Conservation (phyloP, 2,113 vertebrate genomes). For the Isichthys henryi region DNA sequence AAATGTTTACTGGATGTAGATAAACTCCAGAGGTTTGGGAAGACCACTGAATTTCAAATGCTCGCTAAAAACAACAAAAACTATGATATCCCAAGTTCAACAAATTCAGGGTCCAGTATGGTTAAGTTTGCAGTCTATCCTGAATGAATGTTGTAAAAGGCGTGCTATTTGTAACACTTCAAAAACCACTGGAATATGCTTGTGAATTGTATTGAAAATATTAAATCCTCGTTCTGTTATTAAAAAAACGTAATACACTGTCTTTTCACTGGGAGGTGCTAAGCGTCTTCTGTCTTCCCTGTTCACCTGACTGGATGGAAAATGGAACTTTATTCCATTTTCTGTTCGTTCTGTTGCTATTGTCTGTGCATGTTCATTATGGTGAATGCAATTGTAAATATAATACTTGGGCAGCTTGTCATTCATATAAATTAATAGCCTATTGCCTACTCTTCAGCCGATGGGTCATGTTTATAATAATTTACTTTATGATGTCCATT, state of each 20-base stretch:
- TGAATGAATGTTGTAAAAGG: neutral
- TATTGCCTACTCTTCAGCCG: neutral
- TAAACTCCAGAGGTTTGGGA: neutral
- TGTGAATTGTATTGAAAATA: neutral
- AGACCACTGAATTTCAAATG: neutral
- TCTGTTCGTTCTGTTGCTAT: neutral
- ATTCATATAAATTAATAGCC: neutral
- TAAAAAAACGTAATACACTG: neutral
- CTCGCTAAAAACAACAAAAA: neutral
- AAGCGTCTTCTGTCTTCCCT: neutral
- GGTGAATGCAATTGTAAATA: neutral
- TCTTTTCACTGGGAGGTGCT: conserved; percentile 9
- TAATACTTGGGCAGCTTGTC: neutral
- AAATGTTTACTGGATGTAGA: neutral
- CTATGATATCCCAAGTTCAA: neutral
- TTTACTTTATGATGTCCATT: neutral
- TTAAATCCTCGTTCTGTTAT: neutral
- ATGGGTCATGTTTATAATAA: neutral
- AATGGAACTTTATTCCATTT: neutral
- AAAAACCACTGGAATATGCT: neutral
- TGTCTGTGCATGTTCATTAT: neutral
- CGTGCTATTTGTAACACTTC: neutral
- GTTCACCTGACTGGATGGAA: neutral
- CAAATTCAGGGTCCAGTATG: neutral
- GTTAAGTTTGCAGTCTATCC: neutral